Conservation (phyloP, 2,888 invertebrate species). For the Protula sp. region DNA sequence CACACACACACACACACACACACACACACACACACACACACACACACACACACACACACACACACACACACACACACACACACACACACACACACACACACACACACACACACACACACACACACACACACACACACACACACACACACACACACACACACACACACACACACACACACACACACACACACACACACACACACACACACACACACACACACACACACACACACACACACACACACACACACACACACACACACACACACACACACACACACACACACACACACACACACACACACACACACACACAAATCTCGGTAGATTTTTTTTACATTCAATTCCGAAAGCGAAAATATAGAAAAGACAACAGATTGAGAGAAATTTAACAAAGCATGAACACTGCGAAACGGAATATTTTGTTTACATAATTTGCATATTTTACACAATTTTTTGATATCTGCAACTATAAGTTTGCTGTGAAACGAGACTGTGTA, state of each 20-base stretch:
- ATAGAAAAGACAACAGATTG: too few relatives aligned
- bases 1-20: conserved; percentile 14
- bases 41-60: conserved; percentile 8
- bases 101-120: conserved; percentile 8
- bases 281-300: conserved; percentile 6
- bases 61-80: conserved; percentile 7
- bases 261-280: conserved; percentile 5
- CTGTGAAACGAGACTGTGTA: too few relatives aligned
- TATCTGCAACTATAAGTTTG: too few relatives aligned
- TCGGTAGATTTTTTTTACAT: too few relatives aligned
- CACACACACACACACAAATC: too few relatives aligned
- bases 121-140: conserved; percentile 1
- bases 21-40: conserved; percentile 8
- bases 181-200: conserved; percentile 2
- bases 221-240: conserved; percentile 5
- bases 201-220: conserved; percentile 3
- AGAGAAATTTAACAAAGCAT: too few relatives aligned
- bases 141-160: conserved; percentile 2
- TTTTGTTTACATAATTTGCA: too few relatives aligned
- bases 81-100: conserved; percentile 8
- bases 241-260: conserved; percentile 3
- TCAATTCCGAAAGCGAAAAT: too few relatives aligned
- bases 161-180: conserved; percentile 10
- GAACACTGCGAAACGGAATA: too few relatives aligned
- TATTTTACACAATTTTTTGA: too few relatives aligned